Evolutionary conservation across 2,113 vertebrate species (phyloP).

Genomic region (Suricata suricatta): DNA sequence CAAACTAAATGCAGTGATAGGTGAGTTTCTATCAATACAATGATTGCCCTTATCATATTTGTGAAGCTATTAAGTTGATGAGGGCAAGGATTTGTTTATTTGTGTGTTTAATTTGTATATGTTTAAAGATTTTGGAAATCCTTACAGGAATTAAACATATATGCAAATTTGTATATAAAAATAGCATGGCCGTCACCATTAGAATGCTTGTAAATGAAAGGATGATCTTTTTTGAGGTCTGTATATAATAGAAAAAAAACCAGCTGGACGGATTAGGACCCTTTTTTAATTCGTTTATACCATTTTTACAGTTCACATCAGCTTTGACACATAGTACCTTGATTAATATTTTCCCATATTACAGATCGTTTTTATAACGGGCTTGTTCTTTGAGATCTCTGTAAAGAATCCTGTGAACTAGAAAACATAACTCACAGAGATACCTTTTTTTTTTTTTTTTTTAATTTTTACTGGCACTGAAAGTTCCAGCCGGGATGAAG

Average conservation of each 20-base stretch:
- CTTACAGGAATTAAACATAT: conserved; percentile 82
- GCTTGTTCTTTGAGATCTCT: conserved; percentile 61
- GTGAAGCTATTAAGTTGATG: conserved; percentile 73
- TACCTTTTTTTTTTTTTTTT: not conserved
- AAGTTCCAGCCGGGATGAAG: conserved; percentile 66
- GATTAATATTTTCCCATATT: conserved; percentile 69
- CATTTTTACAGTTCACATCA: conserved; percentile 77
- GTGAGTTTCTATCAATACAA: conserved; percentile 66
- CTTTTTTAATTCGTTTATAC: conserved; percentile 79
- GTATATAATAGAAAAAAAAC: conserved; percentile 73
- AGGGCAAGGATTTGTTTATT: conserved; percentile 75
- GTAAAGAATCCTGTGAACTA: conserved; percentile 78
- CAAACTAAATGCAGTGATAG: conserved; percentile 78
- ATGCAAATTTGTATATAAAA: conserved; percentile 87
- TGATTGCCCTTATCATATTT: conserved; percentile 73
- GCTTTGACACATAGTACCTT: conserved; percentile 72
- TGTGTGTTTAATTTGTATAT: conserved; percentile 72
- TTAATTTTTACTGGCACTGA: conserved; percentile 70
- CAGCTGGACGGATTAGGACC: conserved; percentile 86
- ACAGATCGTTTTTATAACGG: conserved; percentile 64
- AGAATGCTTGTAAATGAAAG: conserved; percentile 84
- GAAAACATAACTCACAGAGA: conserved; percentile 64
- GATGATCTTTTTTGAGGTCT: conserved; percentile 82
- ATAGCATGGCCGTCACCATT: conserved; percentile 83
- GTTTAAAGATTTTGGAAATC: conserved; percentile 78